A percentile compares a stretch with the other conserved stretches of the same genome.
Evolutionary conservation across 1,140 invertebrate species (phyloP).

Genomic region (Drosophila hydei): DNA sequence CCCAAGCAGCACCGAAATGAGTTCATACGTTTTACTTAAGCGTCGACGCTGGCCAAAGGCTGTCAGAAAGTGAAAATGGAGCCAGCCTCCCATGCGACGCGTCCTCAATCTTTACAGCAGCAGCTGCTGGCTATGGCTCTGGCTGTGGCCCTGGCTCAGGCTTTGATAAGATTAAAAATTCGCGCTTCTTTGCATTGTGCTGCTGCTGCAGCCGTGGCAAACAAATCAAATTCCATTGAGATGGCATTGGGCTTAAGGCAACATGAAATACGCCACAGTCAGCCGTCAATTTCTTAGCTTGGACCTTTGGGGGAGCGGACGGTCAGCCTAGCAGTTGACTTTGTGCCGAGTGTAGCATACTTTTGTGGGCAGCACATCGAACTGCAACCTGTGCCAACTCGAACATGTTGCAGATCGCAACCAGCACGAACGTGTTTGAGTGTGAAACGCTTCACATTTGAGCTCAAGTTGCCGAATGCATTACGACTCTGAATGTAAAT

Average conservation of each 20-base stretch:
- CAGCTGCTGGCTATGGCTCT: not conserved
- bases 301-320: not conserved
- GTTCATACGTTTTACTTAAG: slow-evolving; percentile 36
- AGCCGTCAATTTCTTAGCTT: slow-evolving; percentile 26
- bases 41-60: not conserved
- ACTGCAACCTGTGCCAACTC: slow-evolving; percentile 17
- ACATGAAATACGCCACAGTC: slow-evolving; percentile 40
- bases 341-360: slow-evolving; percentile 13
- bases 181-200: slow-evolving; percentile 24
- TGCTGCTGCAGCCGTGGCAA: slow-evolving; percentile 19
- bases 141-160: not conserved
- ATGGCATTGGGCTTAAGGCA: slow-evolving; percentile 41
- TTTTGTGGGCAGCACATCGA: slow-evolving; percentile 11
- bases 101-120: not conserved
- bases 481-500: too few relatives aligned
- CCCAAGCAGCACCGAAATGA: slow-evolving; percentile 49
- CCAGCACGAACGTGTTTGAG: not conserved
- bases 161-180: slow-evolving; percentile 40
- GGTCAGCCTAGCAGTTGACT: not conserved
- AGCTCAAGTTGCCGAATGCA: too few relatives aligned
- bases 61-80: slow-evolving; percentile 57
- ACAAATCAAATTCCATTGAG: slow-evolving; percentile 48
- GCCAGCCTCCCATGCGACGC: slow-evolving; percentile 10
- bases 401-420: slow-evolving; percentile 33
- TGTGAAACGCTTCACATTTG: not conserved